phyloP scores from a whole-genome alignment of 1,140 invertebrate genomes.

The Drosophila equinoxialis region DNA sequence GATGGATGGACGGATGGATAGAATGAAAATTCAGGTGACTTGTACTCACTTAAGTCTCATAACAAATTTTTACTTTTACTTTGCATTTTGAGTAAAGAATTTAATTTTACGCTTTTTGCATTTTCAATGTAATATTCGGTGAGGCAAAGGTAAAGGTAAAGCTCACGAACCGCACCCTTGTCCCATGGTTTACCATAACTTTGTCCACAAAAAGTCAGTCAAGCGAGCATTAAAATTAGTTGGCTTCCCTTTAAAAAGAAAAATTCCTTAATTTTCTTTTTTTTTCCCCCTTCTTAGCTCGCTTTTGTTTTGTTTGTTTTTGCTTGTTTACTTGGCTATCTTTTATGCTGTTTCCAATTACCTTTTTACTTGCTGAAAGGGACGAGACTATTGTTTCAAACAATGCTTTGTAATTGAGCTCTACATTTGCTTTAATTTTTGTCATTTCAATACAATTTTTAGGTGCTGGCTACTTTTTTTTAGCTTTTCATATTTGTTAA shows the following conservation, averaged over 20 bases:
- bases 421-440: not conserved
- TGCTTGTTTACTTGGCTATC: slow-evolving; percentile 18
- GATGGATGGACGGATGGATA: slow-evolving; percentile 2
- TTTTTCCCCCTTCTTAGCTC: slow-evolving; percentile 9
- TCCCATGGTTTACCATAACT: slow-evolving; percentile 63
- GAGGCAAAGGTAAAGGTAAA: slow-evolving; percentile 8
- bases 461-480: too few species aligned
- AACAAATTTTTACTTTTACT: slow-evolving; percentile 42
- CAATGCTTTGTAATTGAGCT: slow-evolving; percentile 2
- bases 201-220: slow-evolving; percentile 29
- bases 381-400: slow-evolving; percentile 1
- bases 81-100: slow-evolving; percentile 38
- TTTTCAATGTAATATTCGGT: slow-evolving; percentile 46
- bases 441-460: too few species aligned
- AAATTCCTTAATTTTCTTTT: slow-evolving; percentile 1
- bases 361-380: slow-evolving; percentile 19
- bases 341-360: slow-evolving; percentile 48
- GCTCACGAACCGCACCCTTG: slow-evolving; percentile 31
- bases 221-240: slow-evolving; percentile 31
- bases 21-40: slow-evolving; percentile 60
- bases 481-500: too few species aligned
- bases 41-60: slow-evolving; percentile 72
- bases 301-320: not conserved
- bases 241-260: slow-evolving; percentile 40
- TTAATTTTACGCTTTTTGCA: slow-evolving; percentile 78